Conservation (phyloP, 2,113 vertebrate species). For the Sterrhoptilus dennistouni region DNA sequence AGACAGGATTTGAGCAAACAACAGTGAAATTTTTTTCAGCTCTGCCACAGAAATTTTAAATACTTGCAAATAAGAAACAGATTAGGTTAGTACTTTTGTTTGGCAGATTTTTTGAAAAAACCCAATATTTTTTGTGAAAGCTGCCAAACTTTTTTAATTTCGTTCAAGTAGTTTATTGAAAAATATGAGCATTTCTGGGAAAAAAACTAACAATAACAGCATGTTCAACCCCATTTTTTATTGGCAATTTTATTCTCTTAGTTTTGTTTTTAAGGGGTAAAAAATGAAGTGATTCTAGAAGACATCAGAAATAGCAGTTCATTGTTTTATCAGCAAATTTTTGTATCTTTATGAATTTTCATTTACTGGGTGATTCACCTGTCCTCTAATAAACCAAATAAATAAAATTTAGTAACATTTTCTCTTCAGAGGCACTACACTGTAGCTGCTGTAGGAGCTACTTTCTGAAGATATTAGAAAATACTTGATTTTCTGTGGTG, state of each 20-base stretch:
- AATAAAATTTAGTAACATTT: not conserved
- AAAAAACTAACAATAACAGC: not conserved
- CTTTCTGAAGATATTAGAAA: not conserved
- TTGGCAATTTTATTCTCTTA: not conserved
- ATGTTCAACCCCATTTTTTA: not conserved
- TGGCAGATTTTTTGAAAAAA: not conserved
- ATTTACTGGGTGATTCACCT: not conserved
- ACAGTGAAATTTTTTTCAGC: not conserved
- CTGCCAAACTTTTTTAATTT: not conserved
- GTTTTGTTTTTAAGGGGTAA: not conserved
- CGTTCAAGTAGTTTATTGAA: not conserved
- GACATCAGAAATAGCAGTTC: not conserved
- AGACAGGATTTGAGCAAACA: not conserved
- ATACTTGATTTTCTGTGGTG: not conserved
- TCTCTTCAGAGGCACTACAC: not conserved
- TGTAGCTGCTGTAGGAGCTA: not conserved
- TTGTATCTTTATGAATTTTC: not conserved
- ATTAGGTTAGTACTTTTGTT: not conserved
- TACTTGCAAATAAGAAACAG: not conserved
- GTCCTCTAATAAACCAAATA: not conserved
- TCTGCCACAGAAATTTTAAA: not conserved
- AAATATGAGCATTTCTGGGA: not conserved
- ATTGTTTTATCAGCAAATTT: not conserved
- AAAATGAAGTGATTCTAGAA: not conserved
- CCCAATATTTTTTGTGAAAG: not conserved